A percentile compares a stretch with the other conserved stretches of the same genome.
phyloP scores from a whole-genome alignment of 1,140 invertebrate genomes.

The Saccostrea echinata region DNA sequence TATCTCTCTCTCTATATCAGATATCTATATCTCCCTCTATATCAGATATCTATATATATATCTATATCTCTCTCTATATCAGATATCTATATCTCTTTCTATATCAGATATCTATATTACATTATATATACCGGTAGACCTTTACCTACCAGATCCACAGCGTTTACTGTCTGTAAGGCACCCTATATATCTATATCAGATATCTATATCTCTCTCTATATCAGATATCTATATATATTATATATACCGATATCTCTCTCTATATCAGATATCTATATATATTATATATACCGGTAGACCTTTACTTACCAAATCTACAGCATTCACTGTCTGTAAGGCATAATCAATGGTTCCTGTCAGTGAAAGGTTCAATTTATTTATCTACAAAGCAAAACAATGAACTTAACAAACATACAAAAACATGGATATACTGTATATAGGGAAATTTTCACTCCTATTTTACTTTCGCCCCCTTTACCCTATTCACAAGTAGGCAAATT shows the following conservation, averaged over 20 bases:
- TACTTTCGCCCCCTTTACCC: no score
- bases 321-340: constrained; percentile 94
- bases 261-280: background rate
- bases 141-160: constrained; percentile 1
- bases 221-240: background rate
- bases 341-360: constrained; percentile 94
- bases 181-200: background rate
- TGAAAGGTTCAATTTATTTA: constrained; percentile 80
- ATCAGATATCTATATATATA: no score
- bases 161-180: background rate
- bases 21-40: no score
- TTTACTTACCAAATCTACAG: constrained; percentile 14
- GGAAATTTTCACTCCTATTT: no score
- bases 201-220: background rate
- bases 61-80: no score
- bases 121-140: background rate
- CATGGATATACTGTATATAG: no score
- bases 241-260: no score
- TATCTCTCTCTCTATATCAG: no score
- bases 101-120: no score
- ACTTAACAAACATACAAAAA: background rate
- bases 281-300: background rate
- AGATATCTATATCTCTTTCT: no score
- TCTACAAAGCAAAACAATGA: constrained; percentile 60
- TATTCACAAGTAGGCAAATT: no score